A percentile compares a stretch with the other conserved stretches of the same genome.
These are phyloP conservation scores for Argynnis bischoffii DNA, from an alignment of 2,888 invertebrate genomes.

Conservation along the genomic window DNA sequence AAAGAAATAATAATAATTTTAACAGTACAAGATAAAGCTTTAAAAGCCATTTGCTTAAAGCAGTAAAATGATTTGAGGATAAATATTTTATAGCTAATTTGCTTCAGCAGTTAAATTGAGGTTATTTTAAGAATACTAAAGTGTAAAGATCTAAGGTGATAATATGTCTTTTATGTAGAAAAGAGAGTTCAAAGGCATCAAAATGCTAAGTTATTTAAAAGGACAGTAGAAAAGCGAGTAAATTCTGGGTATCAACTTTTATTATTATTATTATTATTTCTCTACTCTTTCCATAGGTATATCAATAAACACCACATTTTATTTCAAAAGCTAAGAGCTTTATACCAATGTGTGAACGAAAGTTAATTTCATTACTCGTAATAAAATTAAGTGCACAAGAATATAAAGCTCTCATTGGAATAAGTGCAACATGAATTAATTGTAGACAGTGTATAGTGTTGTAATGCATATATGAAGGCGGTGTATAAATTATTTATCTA, in stretches of 20 bases:
- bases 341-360: slow-evolving; percentile 22
- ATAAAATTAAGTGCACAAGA: slow-evolving; percentile 29
- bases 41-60: no score
- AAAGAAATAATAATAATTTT: not conserved
- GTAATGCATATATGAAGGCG: not conserved
- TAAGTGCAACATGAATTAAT: slow-evolving; percentile 18
- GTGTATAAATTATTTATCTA: no score
- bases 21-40: not conserved
- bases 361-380: slow-evolving; percentile 9
- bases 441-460: not conserved
- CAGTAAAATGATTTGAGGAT: not conserved
- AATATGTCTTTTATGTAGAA: no score
- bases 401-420: slow-evolving; percentile 10
- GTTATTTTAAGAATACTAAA: not conserved
- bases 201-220: no score
- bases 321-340: slow-evolving; percentile 1
- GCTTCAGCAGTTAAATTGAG: no score
- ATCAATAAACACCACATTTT: not conserved
- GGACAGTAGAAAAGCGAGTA: not conserved
- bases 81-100: not conserved
- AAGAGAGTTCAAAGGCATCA: no score
- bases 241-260: not conserved
- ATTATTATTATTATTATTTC: not conserved
- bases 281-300: not conserved
- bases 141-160: no score